Evolutionary conservation across 37 sponge, comb jelly and placozoan species (phyloP), one percentile per base, ranked within the genome.

Genomic region (Mnemiopsis leidyi): DNA sequence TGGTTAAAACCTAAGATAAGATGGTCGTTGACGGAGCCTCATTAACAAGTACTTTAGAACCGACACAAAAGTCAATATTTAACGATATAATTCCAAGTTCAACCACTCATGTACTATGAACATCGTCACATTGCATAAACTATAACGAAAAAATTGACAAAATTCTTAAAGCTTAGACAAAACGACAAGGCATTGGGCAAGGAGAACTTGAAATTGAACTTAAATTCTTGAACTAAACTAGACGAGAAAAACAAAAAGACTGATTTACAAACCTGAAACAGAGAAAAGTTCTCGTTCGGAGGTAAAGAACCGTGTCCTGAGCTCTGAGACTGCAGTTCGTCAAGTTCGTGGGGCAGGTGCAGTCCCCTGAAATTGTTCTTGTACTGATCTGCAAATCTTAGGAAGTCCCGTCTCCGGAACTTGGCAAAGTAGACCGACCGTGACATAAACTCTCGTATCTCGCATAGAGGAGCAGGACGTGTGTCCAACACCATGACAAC

Each of bases 261-360:
- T 30, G 23, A 23, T 36, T 79, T 13, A 48, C 61, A 16, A 48
- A 77, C 79, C 79, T 77, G 79, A 32, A 77, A 77, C 20, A 77
- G 79, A 7, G 79, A 28, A 36, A 31, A 32, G 79, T 77, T 77
- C 18, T 77, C 79, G 33, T 1, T 77, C 35, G 16, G 30, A 1
- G 79, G 79, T 3, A 77, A 36, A 34, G 79, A 77, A 3, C 79
- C 79, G 20, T 71, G 73, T 13, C 61, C 61, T 3, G 79, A 77
- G 21, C 79, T 32, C 35, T 77, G 79, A 3, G 79, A 77, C 33
- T 26, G 26, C 3, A 77, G 26, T 36, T 77, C 79, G 32, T 77
- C 79, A 1, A 77, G 20, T 1, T 77, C 79, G 36, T 77, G 61
- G 9, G 5, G 61, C 9, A 48, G 61, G 61, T 48, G 5, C 61